Evolutionary conservation across 2,113 vertebrate genomes (phyloP), one percentile per base, ranked within the genome.

Genomic region (Rhinoptilus africanus): DNA sequence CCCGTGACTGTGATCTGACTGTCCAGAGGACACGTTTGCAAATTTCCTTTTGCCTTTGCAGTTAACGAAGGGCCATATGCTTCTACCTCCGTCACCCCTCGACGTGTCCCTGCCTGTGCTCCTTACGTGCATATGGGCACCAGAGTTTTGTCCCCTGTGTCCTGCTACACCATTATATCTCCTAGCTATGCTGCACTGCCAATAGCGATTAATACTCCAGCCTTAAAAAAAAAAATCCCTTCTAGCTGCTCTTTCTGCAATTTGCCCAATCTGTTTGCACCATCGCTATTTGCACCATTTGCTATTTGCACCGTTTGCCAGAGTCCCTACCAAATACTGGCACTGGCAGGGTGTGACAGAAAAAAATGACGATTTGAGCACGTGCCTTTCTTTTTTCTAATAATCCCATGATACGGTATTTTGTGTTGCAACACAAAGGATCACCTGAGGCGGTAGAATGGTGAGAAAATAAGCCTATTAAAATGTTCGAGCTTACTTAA

Each of bases 401-500:
- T 73, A 82, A 85, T 95, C 89, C 77, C 63, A 51, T 32, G 81
- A 85, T 85, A 81, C 3, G 50, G n/a, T 87, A 79, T 73, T 88
- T 89, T 88, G 62, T 95, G 71, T 88, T 95, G 87, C 87, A 83
- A 94, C 81, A 92, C 91, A 81, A 88, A 86, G 92, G 81, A 96
- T 94, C 94, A 96, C 96, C 89, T 95, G 92, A 97, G 93, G 96
- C 60, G 2, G 56, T 64, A 67, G 86, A 96, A 94, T 64, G 73
- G 91, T 95, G 93, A 96, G 97, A 97, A 96, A 95, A 95, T 94
- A 91, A 91, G 56, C 83, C 66, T 56, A 63, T 94, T 96, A 91
- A 93, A 92, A 89, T 75, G 76, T 79, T 92, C 3, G 1, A 64
- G 91, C 76, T 93, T 94, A 89, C 91, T 93, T 87, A 95, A 89